Conservation (phyloP, 2,113 vertebrate genomes). For the Trogon surrucura region DNA sequence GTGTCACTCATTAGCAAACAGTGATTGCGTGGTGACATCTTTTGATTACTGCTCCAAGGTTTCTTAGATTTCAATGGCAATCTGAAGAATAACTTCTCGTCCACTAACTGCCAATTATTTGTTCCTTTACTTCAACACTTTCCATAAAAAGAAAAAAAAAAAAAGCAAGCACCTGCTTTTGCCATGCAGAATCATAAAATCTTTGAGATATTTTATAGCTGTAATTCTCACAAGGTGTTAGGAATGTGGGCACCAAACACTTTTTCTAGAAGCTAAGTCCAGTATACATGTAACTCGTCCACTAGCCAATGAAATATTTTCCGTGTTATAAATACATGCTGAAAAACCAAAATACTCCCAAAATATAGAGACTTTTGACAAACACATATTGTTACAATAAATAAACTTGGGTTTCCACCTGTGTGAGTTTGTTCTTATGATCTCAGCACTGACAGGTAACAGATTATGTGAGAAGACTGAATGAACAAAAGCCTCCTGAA, state of each 20-base stretch:
- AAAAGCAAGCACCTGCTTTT: neutral
- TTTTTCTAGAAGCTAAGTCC: neutral
- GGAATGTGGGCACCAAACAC: neutral
- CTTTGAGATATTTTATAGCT: neutral
- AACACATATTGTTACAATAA: neutral
- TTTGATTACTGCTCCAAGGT: neutral
- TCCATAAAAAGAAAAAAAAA: neutral
- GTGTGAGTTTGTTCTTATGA: neutral
- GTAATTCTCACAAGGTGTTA: neutral
- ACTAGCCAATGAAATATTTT: neutral
- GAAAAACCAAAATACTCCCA: conserved; percentile 27
- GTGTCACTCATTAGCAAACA: neutral
- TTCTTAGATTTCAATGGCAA: neutral
- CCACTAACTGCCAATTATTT: neutral
- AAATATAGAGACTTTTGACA: neutral
- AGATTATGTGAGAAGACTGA: neutral
- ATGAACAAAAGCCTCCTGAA: conserved; percentile 7
- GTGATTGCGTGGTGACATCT: neutral
- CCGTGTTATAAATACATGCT: neutral
- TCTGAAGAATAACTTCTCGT: neutral
- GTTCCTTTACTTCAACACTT: neutral
- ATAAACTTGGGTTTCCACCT: neutral
- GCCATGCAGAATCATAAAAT: neutral
- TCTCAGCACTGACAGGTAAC: conserved; percentile 3
- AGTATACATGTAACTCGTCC: neutral